phyloP scores from a whole-genome alignment of 2,797 vertebrate species.

The Momotus momota region DNA sequence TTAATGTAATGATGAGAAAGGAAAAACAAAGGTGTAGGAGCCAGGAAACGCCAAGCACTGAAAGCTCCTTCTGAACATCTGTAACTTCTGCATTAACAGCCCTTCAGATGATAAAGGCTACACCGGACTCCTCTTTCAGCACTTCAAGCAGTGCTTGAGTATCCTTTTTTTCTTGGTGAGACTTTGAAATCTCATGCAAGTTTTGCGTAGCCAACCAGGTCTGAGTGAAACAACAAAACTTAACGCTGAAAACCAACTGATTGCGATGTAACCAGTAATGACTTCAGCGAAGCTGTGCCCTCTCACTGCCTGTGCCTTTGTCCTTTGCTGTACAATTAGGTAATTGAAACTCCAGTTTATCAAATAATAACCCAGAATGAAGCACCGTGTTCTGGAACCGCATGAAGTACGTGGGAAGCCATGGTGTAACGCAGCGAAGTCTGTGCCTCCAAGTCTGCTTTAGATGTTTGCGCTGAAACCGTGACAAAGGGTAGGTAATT shows the following conservation, averaged over 20 bases:
- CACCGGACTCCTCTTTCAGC: rapidly evolving
- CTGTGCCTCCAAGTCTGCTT: background rate
- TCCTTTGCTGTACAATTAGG: background rate
- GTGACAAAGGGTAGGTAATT: background rate
- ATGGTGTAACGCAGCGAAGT: rapidly evolving
- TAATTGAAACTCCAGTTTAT: background rate
- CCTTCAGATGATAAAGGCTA: background rate
- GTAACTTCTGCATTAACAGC: background rate
- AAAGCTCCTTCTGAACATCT: background rate
- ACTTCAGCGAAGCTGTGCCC: background rate
- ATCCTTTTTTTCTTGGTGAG: background rate
- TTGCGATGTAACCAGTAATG: rapidly evolving
- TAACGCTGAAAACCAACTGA: background rate
- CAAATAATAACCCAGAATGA: background rate
- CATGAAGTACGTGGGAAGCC: background rate
- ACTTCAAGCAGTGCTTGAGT: rapidly evolving
- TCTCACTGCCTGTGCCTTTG: rapidly evolving
- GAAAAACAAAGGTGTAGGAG: background rate
- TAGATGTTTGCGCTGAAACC: background rate
- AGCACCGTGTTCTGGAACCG: rapidly evolving
- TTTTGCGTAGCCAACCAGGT: background rate
- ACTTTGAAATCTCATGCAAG: background rate
- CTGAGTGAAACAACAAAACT: background rate
- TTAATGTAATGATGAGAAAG: slow-evolving; percentile 12
- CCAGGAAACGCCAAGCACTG: background rate